Evolutionary conservation across 2,888 invertebrate species (phyloP).

Genomic region (Blastobasis adustella): DNA sequence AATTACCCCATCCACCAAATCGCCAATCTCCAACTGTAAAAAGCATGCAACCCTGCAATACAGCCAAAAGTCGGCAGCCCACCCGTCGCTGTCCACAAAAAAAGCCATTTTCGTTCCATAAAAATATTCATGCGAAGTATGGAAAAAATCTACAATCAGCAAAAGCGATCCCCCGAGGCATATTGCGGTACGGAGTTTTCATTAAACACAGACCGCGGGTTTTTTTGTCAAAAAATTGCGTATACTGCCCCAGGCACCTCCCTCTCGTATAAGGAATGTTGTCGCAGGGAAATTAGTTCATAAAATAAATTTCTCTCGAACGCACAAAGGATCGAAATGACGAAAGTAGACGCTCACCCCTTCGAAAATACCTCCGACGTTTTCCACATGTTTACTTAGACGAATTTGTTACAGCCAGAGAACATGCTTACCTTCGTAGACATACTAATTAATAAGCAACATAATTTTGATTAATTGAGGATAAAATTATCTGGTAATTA

Average conservation of each 20-base stretch:
- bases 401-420: too few relatives aligned
- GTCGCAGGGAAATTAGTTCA: conserved; percentile 68
- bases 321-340: conserved; percentile 20
- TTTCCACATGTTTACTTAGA: too few relatives aligned
- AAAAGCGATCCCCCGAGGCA: conserved; percentile 62
- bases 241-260: conserved; percentile 51
- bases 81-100: conserved; percentile 19
- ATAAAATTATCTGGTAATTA: too few relatives aligned
- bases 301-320: conserved; percentile 55
- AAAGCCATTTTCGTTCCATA: conserved; percentile 28
- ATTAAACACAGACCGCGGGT: conserved; percentile 62
- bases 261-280: conserved; percentile 60
- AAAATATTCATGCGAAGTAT: conserved; percentile 59
- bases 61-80: conserved; percentile 25
- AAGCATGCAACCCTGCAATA: conserved; percentile 1
- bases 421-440: too few relatives aligned
- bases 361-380: too few relatives aligned
- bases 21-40: too few relatives aligned
- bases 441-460: too few relatives aligned
- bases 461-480: too few relatives aligned
- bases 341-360: too few relatives aligned
- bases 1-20: too few relatives aligned
- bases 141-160: conserved; percentile 62
- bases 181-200: conserved; percentile 66
- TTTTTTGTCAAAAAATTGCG: conserved; percentile 56